Evolutionary conservation across 2,113 vertebrate species (phyloP), one percentile per base, ranked within the genome.

Genomic region (Orcinus orca): DNA sequence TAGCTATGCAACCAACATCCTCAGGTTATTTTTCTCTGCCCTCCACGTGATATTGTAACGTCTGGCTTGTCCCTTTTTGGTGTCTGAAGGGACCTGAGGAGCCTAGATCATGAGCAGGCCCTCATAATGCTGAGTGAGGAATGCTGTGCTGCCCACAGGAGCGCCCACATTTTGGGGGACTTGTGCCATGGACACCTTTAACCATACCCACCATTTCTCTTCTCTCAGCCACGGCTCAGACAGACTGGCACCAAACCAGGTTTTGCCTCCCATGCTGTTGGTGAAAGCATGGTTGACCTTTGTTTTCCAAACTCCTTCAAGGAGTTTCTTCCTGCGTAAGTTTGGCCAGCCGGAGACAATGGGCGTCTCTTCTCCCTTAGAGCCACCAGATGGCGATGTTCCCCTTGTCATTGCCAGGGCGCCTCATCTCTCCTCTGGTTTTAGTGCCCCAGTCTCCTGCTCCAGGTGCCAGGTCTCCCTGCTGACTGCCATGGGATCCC

Each of bases 331-430:
- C 25, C 23, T 63, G 90, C 70, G 10, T 33, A 31, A 50, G 25
- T 83, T 92, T 62, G 21, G 41, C 21, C 33, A 6, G 4, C 29
- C 25, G 15, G 41, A 89, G 93, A 97, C 95, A 96, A 82, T 60
- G 87, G 63, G 33, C 12, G 15, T 2, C 44, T 55, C 55, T 17
- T 95, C 87, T 76, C 65, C 23, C 47, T 0, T 26, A 12, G 0
- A 60, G 10, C 98, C 99, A 98, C 98, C 97, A 99, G 99, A 98
- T 99, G 99, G 99, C 98, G 90, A 76, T 98, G 93, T 99, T 98
- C 96, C 97, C 98, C 92, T 98, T 97, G 90, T 41, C 96, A 98
- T 98, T 53, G 70, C 36, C 9, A 20, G 62, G 36, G 33, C n/a
- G 18, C 6, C 0, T 0, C 11, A 15, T 23, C 13, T 23, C 18